These are phyloP conservation scores for Desoria tigrina DNA, from an alignment of 2,888 invertebrate species.

Conservation along the genomic window DNA sequence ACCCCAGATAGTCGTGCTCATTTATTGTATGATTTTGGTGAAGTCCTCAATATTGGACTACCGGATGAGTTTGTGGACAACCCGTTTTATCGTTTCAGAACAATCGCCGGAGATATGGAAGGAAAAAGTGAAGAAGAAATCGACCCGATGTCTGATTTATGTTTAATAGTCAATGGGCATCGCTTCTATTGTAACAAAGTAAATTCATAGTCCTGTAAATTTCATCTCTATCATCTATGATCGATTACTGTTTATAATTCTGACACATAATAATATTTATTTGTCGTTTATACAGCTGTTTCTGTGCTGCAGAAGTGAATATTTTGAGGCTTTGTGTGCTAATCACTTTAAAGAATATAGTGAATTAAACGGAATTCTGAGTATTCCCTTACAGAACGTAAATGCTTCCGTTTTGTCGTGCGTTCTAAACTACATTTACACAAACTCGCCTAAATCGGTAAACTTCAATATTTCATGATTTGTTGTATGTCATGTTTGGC, in stretches of 20 bases:
- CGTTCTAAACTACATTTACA: constrained; percentile 59
- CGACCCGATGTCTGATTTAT: constrained; percentile 55
- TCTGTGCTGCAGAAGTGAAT: constrained; percentile 60
- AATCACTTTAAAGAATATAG: constrained; percentile 57
- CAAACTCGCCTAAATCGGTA: constrained; percentile 54
- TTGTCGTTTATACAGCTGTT: constrained; percentile 56
- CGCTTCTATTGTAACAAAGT: constrained; percentile 59
- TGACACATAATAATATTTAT: too few species aligned
- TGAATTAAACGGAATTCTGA: constrained; percentile 47
- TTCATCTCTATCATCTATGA: not conserved
- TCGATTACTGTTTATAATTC: too few species aligned
- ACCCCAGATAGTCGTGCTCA: constrained; percentile 54
- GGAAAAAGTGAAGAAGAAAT: not conserved
- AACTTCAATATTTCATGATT: not conserved
- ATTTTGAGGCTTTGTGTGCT: constrained; percentile 56
- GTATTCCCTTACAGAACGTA: not conserved
- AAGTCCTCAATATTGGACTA: constrained; percentile 57
- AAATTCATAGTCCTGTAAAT: constrained; percentile 12
- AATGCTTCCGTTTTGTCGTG: constrained; percentile 57
- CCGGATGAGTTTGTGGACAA: constrained; percentile 56
- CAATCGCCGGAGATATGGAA: constrained; percentile 5
- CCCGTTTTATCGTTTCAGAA: constrained; percentile 40
- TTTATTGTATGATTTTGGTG: constrained; percentile 57
- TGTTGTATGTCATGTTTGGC: not conserved
- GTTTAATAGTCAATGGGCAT: constrained; percentile 57